Evolutionary conservation across 1,140 invertebrate genomes (phyloP), one percentile per base, ranked within the genome.

Genomic region (Drosophila erecta): DNA sequence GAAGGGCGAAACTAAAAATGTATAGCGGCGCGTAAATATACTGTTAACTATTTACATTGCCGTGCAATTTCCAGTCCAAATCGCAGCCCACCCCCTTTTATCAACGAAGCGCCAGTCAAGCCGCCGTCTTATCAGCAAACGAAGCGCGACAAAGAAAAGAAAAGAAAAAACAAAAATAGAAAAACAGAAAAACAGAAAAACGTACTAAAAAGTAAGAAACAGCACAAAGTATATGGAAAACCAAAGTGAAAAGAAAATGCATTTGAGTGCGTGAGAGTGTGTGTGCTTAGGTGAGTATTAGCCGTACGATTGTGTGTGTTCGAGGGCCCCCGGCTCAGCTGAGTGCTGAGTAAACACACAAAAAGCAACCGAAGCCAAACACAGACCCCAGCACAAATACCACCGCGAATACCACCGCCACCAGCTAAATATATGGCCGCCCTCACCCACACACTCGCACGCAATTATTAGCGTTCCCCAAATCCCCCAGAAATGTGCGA

Each of bases 261-360:
- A 80, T 77, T 69, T 81, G 58, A 77, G 51, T 74, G 71, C 64
- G 64, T 27, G 44, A 64, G 44, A 71, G 41, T 60, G 44, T 76
- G 41, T 60, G 51, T 71, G 57, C 30, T 35, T 51, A 59, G 50
- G 64, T 76, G 44, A 61, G 58, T 60, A 50, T 57, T 30, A 73
- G 35, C 40, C 17, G 2, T 53, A 58, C 56, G 41, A 44, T 53
- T 58, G 24, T 72, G 47, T 65, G 35, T 69, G 60, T 75, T 66
- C 2, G 47, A 8, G 22, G 47, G 47, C 62, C 64, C 56, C 44
- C 46, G 76, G 61, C 76, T 72, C 57, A 84, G 80, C 74, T 81
- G 62, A 81, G 80, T 58, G 66, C 53, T 71, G 78, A 58, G 79
- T 81, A 81, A 81, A 81, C 77, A 80, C 70, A 79, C 54, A 81